phyloP scores from a whole-genome alignment of 2,113 vertebrate species.

The Limanda limanda region DNA sequence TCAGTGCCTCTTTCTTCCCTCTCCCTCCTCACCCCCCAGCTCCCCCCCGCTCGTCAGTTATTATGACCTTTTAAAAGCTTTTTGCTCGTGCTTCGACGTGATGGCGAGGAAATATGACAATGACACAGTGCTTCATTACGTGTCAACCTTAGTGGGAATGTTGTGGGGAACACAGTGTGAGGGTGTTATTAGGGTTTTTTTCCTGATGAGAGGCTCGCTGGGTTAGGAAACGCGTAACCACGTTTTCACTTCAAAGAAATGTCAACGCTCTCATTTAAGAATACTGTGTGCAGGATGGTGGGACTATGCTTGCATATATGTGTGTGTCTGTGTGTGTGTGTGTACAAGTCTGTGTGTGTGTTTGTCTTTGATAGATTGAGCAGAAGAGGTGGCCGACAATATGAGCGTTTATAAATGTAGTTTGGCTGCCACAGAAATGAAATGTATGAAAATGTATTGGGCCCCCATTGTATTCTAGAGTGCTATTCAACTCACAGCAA shows the following conservation, averaged over 20 bases:
- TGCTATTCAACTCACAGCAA: constrained; percentile 38
- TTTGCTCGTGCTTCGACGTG: constrained; percentile 50
- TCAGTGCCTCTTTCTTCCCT: constrained; percentile 49
- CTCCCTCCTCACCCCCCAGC: not conserved
- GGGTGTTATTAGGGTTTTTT: constrained; percentile 5
- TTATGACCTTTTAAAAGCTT: constrained; percentile 66
- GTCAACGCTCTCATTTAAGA: constrained; percentile 44
- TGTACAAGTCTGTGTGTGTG: constrained; percentile 9
- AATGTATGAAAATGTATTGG: constrained; percentile 38
- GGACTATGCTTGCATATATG: constrained; percentile 32
- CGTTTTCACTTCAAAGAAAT: constrained; percentile 48
- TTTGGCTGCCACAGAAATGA: constrained; percentile 33
- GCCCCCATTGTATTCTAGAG: constrained; percentile 18
- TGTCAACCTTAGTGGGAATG: constrained; percentile 62
- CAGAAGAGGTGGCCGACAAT: constrained; percentile 4
- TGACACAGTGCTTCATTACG: constrained; percentile 67
- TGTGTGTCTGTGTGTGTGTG: constrained; percentile 20
- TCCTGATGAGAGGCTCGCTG: constrained; percentile 30
- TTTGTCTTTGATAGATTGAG: constrained; percentile 35
- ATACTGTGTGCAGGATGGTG: constrained; percentile 33
- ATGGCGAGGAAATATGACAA: constrained; percentile 58
- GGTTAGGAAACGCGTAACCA: constrained; percentile 24
- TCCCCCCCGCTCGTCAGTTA: constrained; percentile 45
- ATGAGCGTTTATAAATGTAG: constrained; percentile 33
- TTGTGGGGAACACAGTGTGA: constrained; percentile 33